Conservation (phyloP, 2,888 invertebrate genomes). For the Pedicia rivosa region DNA sequence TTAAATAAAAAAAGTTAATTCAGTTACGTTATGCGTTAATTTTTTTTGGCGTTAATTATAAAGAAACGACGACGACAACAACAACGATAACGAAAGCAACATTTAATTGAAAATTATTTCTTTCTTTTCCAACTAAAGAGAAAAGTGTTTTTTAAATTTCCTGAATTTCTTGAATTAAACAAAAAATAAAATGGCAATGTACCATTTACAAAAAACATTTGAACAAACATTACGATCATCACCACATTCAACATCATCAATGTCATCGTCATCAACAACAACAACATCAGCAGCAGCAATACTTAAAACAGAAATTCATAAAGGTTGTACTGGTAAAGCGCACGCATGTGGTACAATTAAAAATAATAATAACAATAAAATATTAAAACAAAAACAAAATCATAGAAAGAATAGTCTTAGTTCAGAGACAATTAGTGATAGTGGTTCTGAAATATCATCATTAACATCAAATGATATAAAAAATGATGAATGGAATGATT, state of each 20-base stretch:
- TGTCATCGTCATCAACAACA: background rate
- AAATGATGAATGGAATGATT: slow-evolving; percentile 1
- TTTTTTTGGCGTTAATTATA: no score
- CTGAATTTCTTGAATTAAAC: no score
- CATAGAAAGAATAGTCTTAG: slow-evolving; percentile 29
- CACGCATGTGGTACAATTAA: slow-evolving; percentile 49
- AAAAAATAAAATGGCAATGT: slow-evolving; percentile 19
- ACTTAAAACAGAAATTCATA: slow-evolving; percentile 35
- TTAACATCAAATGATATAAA: no score
- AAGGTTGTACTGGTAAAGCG: slow-evolving; percentile 57
- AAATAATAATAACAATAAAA: slow-evolving; percentile 9
- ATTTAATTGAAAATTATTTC: no score
- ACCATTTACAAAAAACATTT: slow-evolving; percentile 25
- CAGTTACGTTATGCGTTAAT: no score
- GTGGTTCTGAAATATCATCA: slow-evolving; percentile 26
- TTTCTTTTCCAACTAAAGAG: no score
- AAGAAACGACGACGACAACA: no score
- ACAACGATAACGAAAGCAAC: no score
- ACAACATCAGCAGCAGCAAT: background rate
- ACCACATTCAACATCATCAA: slow-evolving; percentile 16
- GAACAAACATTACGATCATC: slow-evolving; percentile 27
- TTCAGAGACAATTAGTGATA: slow-evolving; percentile 29
- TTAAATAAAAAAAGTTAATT: no score
- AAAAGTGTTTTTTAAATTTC: no score
- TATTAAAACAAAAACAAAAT: slow-evolving; percentile 12